These are phyloP conservation scores for Barypeithes pellucidus DNA, from an alignment of 2,888 invertebrate species.

Conservation along the genomic window DNA sequence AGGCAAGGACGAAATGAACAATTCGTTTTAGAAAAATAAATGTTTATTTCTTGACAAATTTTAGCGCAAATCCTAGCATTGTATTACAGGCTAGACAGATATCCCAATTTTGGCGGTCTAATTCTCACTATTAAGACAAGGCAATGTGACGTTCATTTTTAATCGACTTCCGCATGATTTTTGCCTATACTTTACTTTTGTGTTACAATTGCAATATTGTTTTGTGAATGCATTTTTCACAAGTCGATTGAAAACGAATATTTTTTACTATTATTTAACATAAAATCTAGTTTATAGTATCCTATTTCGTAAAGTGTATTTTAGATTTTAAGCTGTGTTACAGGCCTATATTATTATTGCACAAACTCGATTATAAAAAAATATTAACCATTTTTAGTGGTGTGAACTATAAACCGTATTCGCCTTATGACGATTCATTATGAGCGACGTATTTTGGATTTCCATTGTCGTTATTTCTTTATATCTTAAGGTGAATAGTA, in stretches of 20 bases:
- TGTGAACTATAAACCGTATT: neutral
- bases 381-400: neutral
- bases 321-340: conserved; percentile 13
- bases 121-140: conserved; percentile 10
- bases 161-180: neutral
- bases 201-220: too few relatives aligned
- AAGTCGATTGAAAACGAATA: neutral
- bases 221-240: too few relatives aligned
- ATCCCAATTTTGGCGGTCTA: conserved; percentile 1
- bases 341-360: conserved; percentile 21
- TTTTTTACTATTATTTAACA: conserved; percentile 1
- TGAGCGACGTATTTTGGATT: too few relatives aligned
- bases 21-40: too few relatives aligned
- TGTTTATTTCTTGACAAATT: conserved; percentile 9
- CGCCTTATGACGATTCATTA: neutral
- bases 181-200: too few relatives aligned
- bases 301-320: conserved; percentile 6
- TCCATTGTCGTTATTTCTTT: too few relatives aligned
- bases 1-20: too few relatives aligned
- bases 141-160: conserved; percentile 1
- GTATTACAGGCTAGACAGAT: neutral
- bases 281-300: conserved; percentile 5
- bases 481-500: too few relatives aligned
- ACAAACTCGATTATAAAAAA: conserved; percentile 12
- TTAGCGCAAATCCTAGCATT: neutral